Conservation (phyloP, 2,888 invertebrate species). For the Spisula subtruncata region DNA sequence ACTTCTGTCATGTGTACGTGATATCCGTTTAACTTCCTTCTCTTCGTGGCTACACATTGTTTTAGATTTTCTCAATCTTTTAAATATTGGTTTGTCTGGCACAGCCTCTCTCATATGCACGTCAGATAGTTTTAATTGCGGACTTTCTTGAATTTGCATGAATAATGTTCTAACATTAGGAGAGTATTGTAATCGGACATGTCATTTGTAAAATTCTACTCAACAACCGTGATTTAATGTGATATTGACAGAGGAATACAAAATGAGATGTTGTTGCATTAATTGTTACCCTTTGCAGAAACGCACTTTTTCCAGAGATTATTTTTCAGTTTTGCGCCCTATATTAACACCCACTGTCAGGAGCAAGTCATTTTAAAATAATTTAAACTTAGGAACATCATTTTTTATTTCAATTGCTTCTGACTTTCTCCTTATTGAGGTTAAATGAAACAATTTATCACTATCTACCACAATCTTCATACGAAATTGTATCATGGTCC, state of each 20-base stretch:
- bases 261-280: background rate
- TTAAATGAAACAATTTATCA: too few species aligned
- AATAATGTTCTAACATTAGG: background rate
- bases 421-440: too few species aligned
- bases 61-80: background rate
- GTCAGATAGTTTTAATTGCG: constrained; percentile 1
- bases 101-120: background rate
- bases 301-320: too few species aligned
- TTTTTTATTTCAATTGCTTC: too few species aligned
- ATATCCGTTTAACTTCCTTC: background rate
- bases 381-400: too few species aligned
- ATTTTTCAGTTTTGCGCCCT: too few species aligned
- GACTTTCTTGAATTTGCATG: background rate
- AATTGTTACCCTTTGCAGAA: background rate
- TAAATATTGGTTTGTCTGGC: background rate
- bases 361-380: too few species aligned
- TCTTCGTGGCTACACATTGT: background rate
- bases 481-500: too few species aligned
- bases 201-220: constrained; percentile 17
- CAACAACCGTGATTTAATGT: background rate
- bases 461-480: too few species aligned
- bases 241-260: background rate
- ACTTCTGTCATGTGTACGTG: background rate
- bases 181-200: background rate
- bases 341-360: too few species aligned